Base-by-base conservation (phyloP, 2,113 vertebrate genomes). In the Scomber colias region DNA sequence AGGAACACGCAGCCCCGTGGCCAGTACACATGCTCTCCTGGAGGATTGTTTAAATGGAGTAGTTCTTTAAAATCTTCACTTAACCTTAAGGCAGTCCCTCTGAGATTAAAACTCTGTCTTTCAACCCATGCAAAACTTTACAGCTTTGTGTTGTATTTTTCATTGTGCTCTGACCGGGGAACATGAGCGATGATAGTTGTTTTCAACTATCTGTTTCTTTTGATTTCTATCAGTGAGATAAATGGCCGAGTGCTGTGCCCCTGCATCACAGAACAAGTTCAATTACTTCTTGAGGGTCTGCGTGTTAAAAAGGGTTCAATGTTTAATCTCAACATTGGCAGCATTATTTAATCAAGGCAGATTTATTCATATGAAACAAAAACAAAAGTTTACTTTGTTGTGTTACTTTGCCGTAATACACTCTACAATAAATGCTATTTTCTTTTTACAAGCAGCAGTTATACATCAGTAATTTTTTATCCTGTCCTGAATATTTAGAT, bases 1-100 rank as follows among this genome's bases (percentile, higher is more conserved):
- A 77, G 51, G 45, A 84, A 40, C 66, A 71, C 45, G 13, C 9
- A 27, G 75, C 66, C 79, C 80, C 3, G 15, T 68, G 79, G 85
- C 45, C 68, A 27, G 56, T 9, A 79, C 64, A 76, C 62, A 67
- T 66, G 35, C 71, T 48, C 77, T 63, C 75, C 69, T 45, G 35
- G 56, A 71, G 73, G 61, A 31, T 64, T 17, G 21, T 74, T 70
- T 56, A 31, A 76, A 71, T 27, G 4, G n/a, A 76, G 67, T 17
- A 48, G 15, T 30, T 74, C 40, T 75, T 72, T 62, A 44, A 61
- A 75, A 75, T 7, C 48, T 71, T 75, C 24, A 24, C 35, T 84
- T 77, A 70, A 85, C 60, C 75, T 81, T 50, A 27, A 59, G 31
- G 49, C 65, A 71, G 15, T 48, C 3, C 3, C n/a, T 64, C 9